Conservation (phyloP, 2,888 invertebrate species). For the Ormyrus thymus region DNA sequence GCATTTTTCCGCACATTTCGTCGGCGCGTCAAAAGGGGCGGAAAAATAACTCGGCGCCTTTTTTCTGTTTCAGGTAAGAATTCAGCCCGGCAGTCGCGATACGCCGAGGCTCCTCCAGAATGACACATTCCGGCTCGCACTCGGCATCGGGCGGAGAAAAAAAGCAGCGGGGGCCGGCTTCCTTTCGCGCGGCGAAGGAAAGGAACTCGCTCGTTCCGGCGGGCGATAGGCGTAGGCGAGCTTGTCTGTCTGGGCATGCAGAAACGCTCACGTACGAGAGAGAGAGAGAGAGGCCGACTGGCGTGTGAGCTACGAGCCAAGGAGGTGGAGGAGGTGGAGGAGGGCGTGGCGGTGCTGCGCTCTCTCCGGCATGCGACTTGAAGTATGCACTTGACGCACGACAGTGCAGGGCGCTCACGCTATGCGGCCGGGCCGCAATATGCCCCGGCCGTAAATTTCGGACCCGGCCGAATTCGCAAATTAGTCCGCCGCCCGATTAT, state of each 20-base stretch:
- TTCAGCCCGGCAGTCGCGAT: not conserved
- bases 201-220: too few species aligned
- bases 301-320: constrained; percentile 4
- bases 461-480: constrained; percentile 26
- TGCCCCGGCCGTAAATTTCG: constrained; percentile 11
- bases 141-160: too few species aligned
- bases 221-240: too few species aligned
- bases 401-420: constrained; percentile 59
- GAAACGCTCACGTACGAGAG: not conserved
- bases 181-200: too few species aligned
- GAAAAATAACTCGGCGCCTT: not conserved
- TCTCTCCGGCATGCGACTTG: constrained; percentile 63
- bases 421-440: constrained; percentile 1
- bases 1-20: too few species aligned
- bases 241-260: constrained; percentile 9
- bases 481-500: constrained; percentile 32
- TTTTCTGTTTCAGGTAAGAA: constrained; percentile 36
- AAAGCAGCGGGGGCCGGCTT: too few species aligned
- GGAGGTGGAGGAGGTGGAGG: not conserved
- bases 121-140: too few species aligned
- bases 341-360: constrained; percentile 50
- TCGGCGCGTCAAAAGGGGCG: too few species aligned
- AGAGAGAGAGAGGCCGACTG: not conserved
- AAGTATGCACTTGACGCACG: constrained; percentile 71
- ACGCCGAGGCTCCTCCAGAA: not conserved